phyloP scores from a whole-genome alignment of 2,113 vertebrate species.

The Sisor rabdophorus region DNA sequence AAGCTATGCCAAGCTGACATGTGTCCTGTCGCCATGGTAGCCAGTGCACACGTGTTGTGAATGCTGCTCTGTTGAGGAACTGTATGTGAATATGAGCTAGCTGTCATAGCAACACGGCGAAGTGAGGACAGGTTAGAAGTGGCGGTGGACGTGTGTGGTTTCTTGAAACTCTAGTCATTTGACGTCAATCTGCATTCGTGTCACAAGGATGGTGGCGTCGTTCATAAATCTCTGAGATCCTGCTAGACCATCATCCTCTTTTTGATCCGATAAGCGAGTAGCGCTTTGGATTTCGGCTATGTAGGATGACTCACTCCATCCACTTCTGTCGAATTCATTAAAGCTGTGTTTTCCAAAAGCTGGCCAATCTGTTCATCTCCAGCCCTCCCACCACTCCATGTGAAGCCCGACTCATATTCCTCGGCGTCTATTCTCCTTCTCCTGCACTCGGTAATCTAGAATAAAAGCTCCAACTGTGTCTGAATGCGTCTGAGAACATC shows the following conservation, averaged over 20 bases:
- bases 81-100: constrained; percentile 36
- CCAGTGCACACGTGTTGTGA: constrained; percentile 14
- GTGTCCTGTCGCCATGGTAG: constrained; percentile 43
- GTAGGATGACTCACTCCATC: constrained; percentile 51
- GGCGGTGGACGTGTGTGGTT: constrained; percentile 6
- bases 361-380: constrained; percentile 19
- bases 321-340: constrained; percentile 36
- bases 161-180: constrained; percentile 11
- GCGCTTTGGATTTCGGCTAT: constrained; percentile 39
- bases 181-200: constrained; percentile 40
- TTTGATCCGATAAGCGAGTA: constrained; percentile 43
- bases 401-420: constrained; percentile 27
- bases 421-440: constrained; percentile 3
- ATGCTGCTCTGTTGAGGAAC: constrained; percentile 10
- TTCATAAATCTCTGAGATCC: constrained; percentile 1
- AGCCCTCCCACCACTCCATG: constrained; percentile 9
- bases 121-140: not conserved
- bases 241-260: not conserved
- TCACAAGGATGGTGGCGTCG: constrained; percentile 5
- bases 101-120: constrained; percentile 50
- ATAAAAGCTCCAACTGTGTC: constrained; percentile 33
- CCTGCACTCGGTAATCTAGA: constrained; percentile 26
- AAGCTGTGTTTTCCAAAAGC: constrained; percentile 15
- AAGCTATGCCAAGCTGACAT: constrained; percentile 34
- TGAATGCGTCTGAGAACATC: constrained; percentile 19